Evolutionary conservation across 2,888 invertebrate genomes (phyloP).

Genomic region (Scrobipalpa atriplicella): DNA sequence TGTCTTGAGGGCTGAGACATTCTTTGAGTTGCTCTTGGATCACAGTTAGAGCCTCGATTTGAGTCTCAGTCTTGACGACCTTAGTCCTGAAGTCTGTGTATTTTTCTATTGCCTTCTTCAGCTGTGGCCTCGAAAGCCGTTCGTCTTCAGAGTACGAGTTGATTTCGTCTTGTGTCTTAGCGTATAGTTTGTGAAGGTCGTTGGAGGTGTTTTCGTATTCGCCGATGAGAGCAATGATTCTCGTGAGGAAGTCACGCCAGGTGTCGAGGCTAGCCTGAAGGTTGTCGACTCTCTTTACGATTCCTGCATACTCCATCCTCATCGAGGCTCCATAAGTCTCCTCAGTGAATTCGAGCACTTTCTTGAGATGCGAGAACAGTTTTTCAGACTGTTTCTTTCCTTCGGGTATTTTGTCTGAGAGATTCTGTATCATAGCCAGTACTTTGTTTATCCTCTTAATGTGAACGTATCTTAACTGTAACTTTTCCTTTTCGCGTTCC

Average conservation of each 20-base stretch:
- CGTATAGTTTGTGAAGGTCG: constrained; percentile 84
- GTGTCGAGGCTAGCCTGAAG: constrained; percentile 91
- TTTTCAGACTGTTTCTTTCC: constrained; percentile 86
- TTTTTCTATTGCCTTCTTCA: constrained; percentile 85
- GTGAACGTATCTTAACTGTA: constrained; percentile 92
- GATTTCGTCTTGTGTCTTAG: constrained; percentile 84
- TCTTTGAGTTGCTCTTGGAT: constrained; percentile 93
- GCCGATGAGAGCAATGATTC: constrained; percentile 85
- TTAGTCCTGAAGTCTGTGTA: constrained; percentile 84
- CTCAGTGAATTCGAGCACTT: constrained; percentile 87
- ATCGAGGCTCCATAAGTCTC: constrained; percentile 90
- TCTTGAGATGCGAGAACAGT: constrained; percentile 85
- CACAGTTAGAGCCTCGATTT: constrained; percentile 87
- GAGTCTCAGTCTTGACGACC: constrained; percentile 81
- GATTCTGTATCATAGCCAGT: constrained; percentile 85
- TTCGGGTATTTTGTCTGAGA: constrained; percentile 86
- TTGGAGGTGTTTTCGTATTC: constrained; percentile 85
- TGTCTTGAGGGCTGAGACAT: constrained; percentile 91
- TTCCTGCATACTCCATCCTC: constrained; percentile 91
- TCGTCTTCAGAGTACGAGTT: constrained; percentile 80
- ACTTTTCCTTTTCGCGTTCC: constrained; percentile 89
- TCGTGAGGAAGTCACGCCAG: constrained; percentile 89
- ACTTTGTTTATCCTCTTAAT: constrained; percentile 89
- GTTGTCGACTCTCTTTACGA: constrained; percentile 89
- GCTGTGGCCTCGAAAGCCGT: constrained; percentile 83